phyloP scores from a whole-genome alignment of 1,140 invertebrate genomes.

The Drosophila nasuta region DNA sequence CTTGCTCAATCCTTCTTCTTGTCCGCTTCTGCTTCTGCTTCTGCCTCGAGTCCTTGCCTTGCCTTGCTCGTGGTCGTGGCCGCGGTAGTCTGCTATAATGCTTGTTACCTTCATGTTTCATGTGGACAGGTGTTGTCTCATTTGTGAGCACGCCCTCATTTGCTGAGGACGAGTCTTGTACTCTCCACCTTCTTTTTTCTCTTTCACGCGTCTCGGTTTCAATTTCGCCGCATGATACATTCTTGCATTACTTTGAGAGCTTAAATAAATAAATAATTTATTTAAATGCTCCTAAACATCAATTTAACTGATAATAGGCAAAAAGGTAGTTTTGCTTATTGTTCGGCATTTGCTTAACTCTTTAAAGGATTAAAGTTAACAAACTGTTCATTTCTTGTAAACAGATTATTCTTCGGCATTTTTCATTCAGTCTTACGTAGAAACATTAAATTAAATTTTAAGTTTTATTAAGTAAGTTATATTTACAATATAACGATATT shows the following conservation, averaged over 20 bases:
- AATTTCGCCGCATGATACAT: background rate
- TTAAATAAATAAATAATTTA: constrained; percentile 11
- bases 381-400: too few species aligned
- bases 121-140: constrained; percentile 71
- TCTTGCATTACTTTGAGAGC: background rate
- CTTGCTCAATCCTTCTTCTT: background rate
- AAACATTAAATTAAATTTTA: too few species aligned
- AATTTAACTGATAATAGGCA: too few species aligned
- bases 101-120: constrained; percentile 26
- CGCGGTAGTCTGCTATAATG: constrained; percentile 1
- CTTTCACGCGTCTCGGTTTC: background rate
- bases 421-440: too few species aligned
- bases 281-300: background rate
- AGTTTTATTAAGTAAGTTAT: too few species aligned
- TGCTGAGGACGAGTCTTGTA: too few species aligned
- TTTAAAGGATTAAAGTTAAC: too few species aligned
- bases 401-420: too few species aligned
- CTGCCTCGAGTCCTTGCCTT: background rate
- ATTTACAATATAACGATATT: too few species aligned
- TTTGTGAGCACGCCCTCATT: constrained; percentile 30
- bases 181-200: background rate
- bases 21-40: constrained; percentile 7
- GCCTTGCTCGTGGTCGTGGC: constrained; percentile 16
- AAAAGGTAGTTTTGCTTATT: too few species aligned
- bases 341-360: too few species aligned